Evolutionary conservation across 2,888 invertebrate species (phyloP).

Genomic region (Lasioglossum figueresi): DNA sequence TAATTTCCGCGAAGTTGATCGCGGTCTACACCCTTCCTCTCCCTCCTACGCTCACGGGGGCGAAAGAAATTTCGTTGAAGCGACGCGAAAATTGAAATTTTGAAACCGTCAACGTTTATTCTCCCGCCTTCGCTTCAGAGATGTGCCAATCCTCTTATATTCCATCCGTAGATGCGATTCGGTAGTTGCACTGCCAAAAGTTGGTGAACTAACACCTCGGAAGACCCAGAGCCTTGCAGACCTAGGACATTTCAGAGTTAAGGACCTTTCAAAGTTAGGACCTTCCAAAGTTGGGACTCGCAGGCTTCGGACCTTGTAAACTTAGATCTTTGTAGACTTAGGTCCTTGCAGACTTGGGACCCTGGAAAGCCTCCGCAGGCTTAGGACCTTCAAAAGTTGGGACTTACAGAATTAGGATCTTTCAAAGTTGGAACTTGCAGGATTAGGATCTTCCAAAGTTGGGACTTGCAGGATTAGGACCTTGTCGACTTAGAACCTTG

Average conservation of each 20-base stretch:
- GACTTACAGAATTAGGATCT: neutral
- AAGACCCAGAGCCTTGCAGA: neutral
- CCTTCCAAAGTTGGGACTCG: too few species aligned
- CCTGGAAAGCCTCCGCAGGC: rapidly evolving
- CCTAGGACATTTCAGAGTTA: neutral
- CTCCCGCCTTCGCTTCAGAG: neutral
- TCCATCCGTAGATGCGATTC: neutral
- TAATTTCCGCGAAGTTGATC: constrained; percentile 35
- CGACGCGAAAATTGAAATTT: constrained; percentile 23
- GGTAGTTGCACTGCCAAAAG: neutral
- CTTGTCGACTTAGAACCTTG: neutral
- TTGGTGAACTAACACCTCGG: neutral
- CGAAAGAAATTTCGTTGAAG: constrained; percentile 7
- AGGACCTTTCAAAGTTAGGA: too few species aligned
- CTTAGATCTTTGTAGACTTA: neutral
- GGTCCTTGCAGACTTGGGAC: rapidly evolving
- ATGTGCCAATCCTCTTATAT: neutral
- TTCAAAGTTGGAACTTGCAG: rapidly evolving
- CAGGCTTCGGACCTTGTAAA: too few species aligned
- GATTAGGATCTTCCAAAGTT: neutral
- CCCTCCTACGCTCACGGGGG: neutral
- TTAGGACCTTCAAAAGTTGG: too few species aligned
- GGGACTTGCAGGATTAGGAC: too few species aligned
- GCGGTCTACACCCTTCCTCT: neutral
- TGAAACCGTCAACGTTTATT: constrained; percentile 6